Base-by-base conservation (phyloP, 2,888 invertebrate species). In the Cephus pulcher region DNA sequence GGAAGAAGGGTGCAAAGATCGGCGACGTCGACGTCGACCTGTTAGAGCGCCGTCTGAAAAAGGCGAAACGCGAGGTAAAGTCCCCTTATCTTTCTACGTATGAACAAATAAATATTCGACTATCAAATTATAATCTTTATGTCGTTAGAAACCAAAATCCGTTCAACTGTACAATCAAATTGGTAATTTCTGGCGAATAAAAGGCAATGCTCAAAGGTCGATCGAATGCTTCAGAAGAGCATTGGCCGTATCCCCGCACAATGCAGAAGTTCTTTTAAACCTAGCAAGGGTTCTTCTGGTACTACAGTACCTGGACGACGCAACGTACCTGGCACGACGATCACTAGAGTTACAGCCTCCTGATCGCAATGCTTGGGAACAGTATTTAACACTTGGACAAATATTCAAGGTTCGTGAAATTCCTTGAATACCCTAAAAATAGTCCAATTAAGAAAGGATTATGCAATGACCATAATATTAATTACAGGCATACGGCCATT, bases 141-240 rank as follows among this genome's bases (percentile, higher is more conserved):
- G 9, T 56, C 74, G 88, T 76, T 82, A 95, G 93, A 97, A 97
- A 92, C 96, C 96, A 79, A 96, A 96, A 88, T 96, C 96, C 77
- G 95, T 96, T 34, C 96, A 96, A 88, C 93, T 97, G 75, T 97
- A 97, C 91, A 97, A 97, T 91, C 97, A 97, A 92, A 97, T 98
- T 88, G 97, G 97, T 2, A 97, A 98, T 92, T 97, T 96, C 91
- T 97, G 97, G 96, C 94, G 97, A 82, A 96, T 97, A 84, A 96
- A 97, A 91, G 97, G 97, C 6, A 96, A 97, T 89, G 96, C 97
- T 11, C 94, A 96, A 88, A 95, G 95, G 88, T 96, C 97, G 0
- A 97, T 98, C 81, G 97, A 98, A 92, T 98, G 97, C 91, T 98
- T 97, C 92, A 94, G 97, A 81, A 94, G 96, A 88, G 97, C 97